Base-by-base conservation (phyloP, 2,113 vertebrate genomes). In the Ptilorrhoa leucosticta region DNA sequence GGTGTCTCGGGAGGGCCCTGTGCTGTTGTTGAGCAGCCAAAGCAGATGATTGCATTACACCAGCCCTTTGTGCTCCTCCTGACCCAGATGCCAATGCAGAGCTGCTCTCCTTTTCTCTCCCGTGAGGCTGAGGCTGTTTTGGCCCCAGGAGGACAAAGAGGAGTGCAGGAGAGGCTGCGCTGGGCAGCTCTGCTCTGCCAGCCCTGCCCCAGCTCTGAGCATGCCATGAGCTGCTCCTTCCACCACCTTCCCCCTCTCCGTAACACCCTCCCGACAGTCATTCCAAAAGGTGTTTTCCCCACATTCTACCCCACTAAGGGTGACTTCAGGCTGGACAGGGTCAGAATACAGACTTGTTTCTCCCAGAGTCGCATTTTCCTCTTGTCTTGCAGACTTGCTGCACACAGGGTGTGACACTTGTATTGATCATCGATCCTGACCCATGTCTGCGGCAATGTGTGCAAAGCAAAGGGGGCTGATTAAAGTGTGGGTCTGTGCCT, bases 391-490 rank as follows among this genome's bases (percentile, higher is more conserved):
- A 96, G 87, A 54, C 33, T 47, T 73, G 87, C 75, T 83, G 88
- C 81, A 77, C n/a, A 15, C 47, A 15, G 50, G 51, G 21, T 35
- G 6, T 4, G 13, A 40, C 26, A 4, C 37, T 63, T 47, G 15
- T 26, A 6, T 15, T 44, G 85, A 50, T 31, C 39, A 4, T 45
- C 1, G 5, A 22, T 81, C 90, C 90, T 24, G 71, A 39, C 79
- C 81, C 60, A 13, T 73, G 72, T 63, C 92, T 86, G 79, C 78
- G 70, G 40, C 83, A 63, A 31, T n/a, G 75, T 40, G 68, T 66
- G 64, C 84, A 87, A 65, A 85, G 70, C 27, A 4, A 80, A 87
- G 63, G 28, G 51, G 44, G 35, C 70, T 82, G 77, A 86, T 86
- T 70, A 56, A 83, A 71, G 33, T 11, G 7, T 56, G 47, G 73